Evolutionary conservation across 2,113 vertebrate genomes (phyloP).

Genomic region (Manacus vitellinus): DNA sequence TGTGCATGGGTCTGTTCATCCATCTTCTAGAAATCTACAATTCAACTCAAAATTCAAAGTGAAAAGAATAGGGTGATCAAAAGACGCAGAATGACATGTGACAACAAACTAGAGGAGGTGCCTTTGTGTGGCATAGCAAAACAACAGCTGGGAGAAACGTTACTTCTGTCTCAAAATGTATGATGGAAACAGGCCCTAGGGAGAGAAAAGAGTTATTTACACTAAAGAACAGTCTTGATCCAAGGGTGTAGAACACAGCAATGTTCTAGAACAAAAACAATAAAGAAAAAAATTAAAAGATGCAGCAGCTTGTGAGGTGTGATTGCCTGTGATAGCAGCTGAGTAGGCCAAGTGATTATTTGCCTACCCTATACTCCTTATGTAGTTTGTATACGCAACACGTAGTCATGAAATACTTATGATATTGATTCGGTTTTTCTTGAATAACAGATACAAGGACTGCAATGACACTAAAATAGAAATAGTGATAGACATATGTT

Average conservation of each 20-base stretch:
- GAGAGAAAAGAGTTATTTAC: neutral
- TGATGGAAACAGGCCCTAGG: neutral
- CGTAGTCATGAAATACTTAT: accelerated
- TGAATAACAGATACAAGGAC: neutral
- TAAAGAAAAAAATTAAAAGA: neutral
- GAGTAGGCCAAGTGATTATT: neutral
- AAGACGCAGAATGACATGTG: neutral
- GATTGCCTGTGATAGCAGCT: neutral
- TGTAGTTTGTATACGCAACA: neutral
- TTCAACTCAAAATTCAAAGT: neutral
- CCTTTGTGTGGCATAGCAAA: neutral
- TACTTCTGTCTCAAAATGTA: neutral
- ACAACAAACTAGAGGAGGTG: neutral
- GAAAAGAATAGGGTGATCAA: neutral
- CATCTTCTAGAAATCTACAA: neutral
- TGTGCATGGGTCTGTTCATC: neutral
- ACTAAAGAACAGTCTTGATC: neutral
- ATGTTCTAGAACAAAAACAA: neutral
- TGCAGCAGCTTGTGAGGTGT: neutral
- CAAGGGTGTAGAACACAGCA: neutral
- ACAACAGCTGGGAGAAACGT: neutral
- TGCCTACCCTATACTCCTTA: neutral
- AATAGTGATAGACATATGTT: neutral
- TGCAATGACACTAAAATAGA: neutral
- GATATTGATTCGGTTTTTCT: neutral